phyloP scores from a whole-genome alignment of 1,140 invertebrate genomes.

The Lepidurus apus region DNA sequence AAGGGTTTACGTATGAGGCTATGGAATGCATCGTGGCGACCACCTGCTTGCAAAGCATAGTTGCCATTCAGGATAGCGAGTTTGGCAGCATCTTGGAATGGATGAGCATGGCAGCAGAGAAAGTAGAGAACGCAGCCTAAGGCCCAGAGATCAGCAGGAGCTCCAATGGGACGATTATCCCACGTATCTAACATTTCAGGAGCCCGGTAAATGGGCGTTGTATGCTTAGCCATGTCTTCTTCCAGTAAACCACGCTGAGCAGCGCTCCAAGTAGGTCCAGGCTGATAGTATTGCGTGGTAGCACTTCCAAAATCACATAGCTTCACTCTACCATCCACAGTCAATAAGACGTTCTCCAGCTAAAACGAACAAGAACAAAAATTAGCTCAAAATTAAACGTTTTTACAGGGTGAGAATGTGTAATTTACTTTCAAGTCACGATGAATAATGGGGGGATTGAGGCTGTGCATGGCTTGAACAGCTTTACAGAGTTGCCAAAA shows the following conservation, averaged over 20 bases:
- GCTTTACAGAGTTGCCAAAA: constrained; percentile 87
- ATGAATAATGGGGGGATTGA: constrained; percentile 82
- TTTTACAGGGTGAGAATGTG: constrained; percentile 45
- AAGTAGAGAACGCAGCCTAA: constrained; percentile 92
- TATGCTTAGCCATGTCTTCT: constrained; percentile 79
- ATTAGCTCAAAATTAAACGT: constrained; percentile 28
- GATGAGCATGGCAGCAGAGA: constrained; percentile 83
- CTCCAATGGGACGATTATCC: constrained; percentile 88
- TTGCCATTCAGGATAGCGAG: constrained; percentile 94
- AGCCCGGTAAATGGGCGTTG: constrained; percentile 82
- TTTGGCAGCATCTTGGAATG: constrained; percentile 95
- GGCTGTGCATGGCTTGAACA: constrained; percentile 87
- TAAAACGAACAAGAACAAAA: constrained; percentile 39
- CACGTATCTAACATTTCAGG: constrained; percentile 98
- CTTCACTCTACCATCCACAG: constrained; percentile 76
- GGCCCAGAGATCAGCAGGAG: constrained; percentile 90
- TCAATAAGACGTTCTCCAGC: constrained; percentile 70
- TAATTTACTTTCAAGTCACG: constrained; percentile 83
- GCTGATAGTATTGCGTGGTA: constrained; percentile 65
- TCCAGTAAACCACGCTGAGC: constrained; percentile 86
- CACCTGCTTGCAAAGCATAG: constrained; percentile 76
- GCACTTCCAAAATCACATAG: constrained; percentile 98
- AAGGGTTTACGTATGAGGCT: constrained; percentile 75
- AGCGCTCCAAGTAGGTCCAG: constrained; percentile 84
- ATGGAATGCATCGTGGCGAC: constrained; percentile 75